Conservation (phyloP, 2,888 invertebrate genomes). For the Zeuzera pyrina region DNA sequence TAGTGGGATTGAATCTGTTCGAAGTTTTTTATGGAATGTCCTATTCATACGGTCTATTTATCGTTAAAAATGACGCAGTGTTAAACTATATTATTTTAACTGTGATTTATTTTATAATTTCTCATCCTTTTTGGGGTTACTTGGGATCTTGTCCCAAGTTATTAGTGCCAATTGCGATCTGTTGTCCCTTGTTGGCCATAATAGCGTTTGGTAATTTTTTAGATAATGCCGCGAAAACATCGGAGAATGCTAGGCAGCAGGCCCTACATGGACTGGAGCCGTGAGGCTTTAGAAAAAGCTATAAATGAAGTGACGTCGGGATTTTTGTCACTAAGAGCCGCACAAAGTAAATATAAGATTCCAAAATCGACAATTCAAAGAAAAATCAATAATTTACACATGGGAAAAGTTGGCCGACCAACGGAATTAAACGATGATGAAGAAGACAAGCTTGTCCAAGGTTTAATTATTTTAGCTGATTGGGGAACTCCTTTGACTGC, state of each 20-base stretch:
- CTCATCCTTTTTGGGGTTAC: slow-evolving; percentile 2
- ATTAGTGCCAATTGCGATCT: background rate
- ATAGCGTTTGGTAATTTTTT: background rate
- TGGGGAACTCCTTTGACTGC: no score
- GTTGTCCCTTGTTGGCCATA: slow-evolving; percentile 1
- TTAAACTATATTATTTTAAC: no score
- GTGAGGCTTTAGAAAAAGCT: background rate
- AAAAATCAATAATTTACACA: slow-evolving; percentile 1
- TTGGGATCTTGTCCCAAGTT: slow-evolving; percentile 1
- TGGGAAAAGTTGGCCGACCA: slow-evolving; percentile 2
- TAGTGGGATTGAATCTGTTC: no score
- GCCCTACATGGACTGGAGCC: background rate
- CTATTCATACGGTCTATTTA: no score
- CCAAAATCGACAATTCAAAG: slow-evolving; percentile 1
- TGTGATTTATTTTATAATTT: no score
- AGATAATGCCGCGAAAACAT: slow-evolving; percentile 1
- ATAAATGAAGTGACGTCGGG: background rate
- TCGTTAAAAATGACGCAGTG: no score
- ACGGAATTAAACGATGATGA: slow-evolving; percentile 2
- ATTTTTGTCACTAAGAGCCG: background rate
- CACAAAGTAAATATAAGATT: background rate
- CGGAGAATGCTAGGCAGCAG: background rate
- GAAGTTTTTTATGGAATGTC: no score
- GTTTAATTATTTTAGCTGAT: slow-evolving; percentile 2
- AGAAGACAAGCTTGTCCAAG: slow-evolving; percentile 1